These are phyloP conservation scores for Acrobasis consociella DNA, from an alignment of 2,888 invertebrate species.

Conservation along the genomic window DNA sequence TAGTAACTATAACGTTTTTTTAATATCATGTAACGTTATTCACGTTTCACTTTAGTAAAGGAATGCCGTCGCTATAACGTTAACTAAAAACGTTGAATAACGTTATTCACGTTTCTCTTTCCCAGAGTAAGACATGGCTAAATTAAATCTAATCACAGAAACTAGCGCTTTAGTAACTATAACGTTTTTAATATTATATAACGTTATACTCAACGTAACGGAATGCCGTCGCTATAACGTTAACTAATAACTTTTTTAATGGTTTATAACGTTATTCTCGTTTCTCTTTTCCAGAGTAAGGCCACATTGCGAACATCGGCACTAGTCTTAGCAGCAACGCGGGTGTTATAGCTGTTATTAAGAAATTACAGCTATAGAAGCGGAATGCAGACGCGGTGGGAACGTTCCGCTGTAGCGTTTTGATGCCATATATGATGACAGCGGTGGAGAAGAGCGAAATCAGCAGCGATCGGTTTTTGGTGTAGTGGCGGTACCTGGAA, in stretches of 20 bases:
- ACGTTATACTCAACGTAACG: conserved; percentile 41
- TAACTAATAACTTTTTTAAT: conserved; percentile 12
- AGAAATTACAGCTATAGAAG: conserved; percentile 48
- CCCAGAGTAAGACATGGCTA: conserved; percentile 39
- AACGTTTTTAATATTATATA: neutral
- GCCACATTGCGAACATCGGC: conserved; percentile 57
- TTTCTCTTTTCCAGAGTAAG: conserved; percentile 41
- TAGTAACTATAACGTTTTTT: no score
- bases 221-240: conserved; percentile 40
- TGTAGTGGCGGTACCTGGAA: conserved; percentile 71
- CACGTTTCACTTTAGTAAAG: no score
- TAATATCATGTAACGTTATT: no score
- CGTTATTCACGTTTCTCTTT: conserved; percentile 37
- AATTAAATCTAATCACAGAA: no score
- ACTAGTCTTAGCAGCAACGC: conserved; percentile 47
- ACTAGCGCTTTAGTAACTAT: conserved; percentile 43
- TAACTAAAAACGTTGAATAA: conserved; percentile 22
- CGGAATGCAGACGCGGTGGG: conserved; percentile 38
- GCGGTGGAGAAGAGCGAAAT: conserved; percentile 47
- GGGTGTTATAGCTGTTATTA: conserved; percentile 47
- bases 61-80: conserved; percentile 40
- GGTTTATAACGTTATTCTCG: conserved; percentile 30
- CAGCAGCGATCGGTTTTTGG: conserved; percentile 55
- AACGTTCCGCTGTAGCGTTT: conserved; percentile 44
- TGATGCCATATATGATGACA: conserved; percentile 36